Evolutionary conservation across 2,888 invertebrate genomes (phyloP).

Genomic region (Cantharis flavilabris): DNA sequence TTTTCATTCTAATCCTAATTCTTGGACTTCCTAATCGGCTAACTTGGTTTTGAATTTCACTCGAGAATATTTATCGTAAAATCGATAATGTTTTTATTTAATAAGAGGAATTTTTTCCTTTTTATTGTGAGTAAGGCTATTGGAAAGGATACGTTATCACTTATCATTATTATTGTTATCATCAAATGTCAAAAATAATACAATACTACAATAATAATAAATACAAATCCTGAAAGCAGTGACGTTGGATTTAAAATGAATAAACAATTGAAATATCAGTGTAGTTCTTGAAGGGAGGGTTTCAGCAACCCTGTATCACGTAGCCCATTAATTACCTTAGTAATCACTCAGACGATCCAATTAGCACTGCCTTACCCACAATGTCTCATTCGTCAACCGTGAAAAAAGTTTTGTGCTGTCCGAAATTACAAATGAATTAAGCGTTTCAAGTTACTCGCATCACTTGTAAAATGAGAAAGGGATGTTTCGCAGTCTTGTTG

Average conservation of each 20-base stretch:
- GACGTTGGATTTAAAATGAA: background rate
- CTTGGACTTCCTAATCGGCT: too few species aligned
- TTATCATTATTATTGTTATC: background rate
- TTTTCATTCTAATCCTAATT: too few species aligned
- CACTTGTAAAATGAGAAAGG: conserved; percentile 4
- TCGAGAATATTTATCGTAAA: too few species aligned
- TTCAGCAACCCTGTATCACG: conserved; percentile 42
- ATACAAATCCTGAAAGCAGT: background rate
- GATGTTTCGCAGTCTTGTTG: conserved; percentile 3
- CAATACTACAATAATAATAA: background rate
- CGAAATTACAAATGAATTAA: conserved; percentile 10
- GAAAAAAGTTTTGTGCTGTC: conserved; percentile 27
- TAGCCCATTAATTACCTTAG: conserved; percentile 52
- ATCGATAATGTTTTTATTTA: too few species aligned
- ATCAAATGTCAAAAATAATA: background rate
- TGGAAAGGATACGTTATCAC: background rate
- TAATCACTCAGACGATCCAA: conserved; percentile 49
- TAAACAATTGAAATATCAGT: conserved; percentile 37
- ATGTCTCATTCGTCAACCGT: conserved; percentile 31
- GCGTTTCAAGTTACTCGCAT: conserved; percentile 2
- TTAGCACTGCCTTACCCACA: conserved; percentile 42
- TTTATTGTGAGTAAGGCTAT: too few species aligned
- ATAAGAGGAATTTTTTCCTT: too few species aligned
- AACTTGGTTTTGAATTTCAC: too few species aligned
- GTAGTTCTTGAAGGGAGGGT: conserved; percentile 38